Base-by-base conservation (phyloP, 2,113 vertebrate genomes). In the Aythya baeri region DNA sequence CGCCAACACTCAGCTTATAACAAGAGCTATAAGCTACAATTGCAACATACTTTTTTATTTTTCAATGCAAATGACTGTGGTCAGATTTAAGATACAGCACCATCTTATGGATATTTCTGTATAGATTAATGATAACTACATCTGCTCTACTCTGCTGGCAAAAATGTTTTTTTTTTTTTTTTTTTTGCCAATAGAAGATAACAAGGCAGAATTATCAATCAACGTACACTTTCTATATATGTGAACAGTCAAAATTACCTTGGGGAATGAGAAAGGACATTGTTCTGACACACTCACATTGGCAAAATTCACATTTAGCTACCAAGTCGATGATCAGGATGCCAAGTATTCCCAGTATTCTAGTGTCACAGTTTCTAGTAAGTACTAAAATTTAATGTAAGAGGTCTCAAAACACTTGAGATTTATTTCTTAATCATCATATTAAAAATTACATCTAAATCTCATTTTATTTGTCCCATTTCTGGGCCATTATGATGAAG, bases 51-150 rank as follows among this genome's bases (percentile, higher is more conserved):
- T 90, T 22, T 65, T 65, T 20, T 73, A 86, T 78, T 96, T 94
- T 87, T 96, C 68, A 86, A 49, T 61, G 83, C 79, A 96, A 97
- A 89, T 96, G 17, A 85, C 52, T 94, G 55, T 81, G 86, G 91
- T 97, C 96, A 97, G 92, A 91, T 98, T 97, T 98, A 98, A 97
- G 96, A 98, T 97, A 97, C 82, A 98, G 98, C 98, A 98, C 97
- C 98, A 97, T 98, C 97, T 98, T 98, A 98, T 97, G 98, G 98
- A 97, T 98, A 96, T 92, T 97, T 96, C 73, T 97, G 88, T 96
- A 94, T 74, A 96, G 92, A 87, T 96, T 89, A 95, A 81, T 65
- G 65, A 97, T n/a, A n/a, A n/a, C n/a, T n/a, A n/a, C n/a, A n/a
- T n/a, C n/a, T n/a, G n/a, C n/a, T n/a, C n/a, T n/a, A 11, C 83